Conservation (phyloP, 2,797 vertebrate species). For the Hephaestus fuliginosus region DNA sequence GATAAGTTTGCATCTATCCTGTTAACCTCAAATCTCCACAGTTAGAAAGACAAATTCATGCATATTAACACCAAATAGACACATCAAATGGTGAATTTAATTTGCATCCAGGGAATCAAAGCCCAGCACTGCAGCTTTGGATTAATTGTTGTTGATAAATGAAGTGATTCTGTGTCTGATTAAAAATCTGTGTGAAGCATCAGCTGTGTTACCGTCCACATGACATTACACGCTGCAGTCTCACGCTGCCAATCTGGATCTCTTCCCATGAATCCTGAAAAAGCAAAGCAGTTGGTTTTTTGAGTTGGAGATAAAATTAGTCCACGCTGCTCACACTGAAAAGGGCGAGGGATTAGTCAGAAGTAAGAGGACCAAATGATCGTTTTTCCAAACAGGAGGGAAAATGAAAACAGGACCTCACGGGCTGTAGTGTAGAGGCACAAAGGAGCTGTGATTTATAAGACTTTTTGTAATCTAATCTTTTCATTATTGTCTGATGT, state of each 20-base stretch:
- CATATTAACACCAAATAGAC: neutral
- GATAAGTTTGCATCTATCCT: neutral
- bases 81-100: neutral
- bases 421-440: neutral
- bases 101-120: neutral
- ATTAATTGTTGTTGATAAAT: conserved; percentile 11
- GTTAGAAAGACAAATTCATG: neutral
- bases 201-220: conserved; percentile 89
- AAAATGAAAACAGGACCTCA: conserved; percentile 28
- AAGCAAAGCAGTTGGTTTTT: conserved; percentile 65
- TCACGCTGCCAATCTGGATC: conserved; percentile 89
- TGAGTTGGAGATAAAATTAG: conserved; percentile 68
- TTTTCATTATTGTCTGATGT: neutral
- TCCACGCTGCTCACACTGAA: conserved; percentile 56
- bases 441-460: neutral
- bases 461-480: neutral
- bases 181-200: conserved; percentile 29
- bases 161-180: conserved; percentile 6
- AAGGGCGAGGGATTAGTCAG: conserved; percentile 71
- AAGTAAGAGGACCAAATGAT: conserved; percentile 42
- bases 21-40: neutral
- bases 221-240: conserved; percentile 88
- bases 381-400: conserved; percentile 24
- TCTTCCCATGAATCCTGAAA: conserved; percentile 93
- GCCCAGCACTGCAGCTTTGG: neutral